phyloP scores from a whole-genome alignment of 2,797 vertebrate species.

The Forpus xanthops region DNA sequence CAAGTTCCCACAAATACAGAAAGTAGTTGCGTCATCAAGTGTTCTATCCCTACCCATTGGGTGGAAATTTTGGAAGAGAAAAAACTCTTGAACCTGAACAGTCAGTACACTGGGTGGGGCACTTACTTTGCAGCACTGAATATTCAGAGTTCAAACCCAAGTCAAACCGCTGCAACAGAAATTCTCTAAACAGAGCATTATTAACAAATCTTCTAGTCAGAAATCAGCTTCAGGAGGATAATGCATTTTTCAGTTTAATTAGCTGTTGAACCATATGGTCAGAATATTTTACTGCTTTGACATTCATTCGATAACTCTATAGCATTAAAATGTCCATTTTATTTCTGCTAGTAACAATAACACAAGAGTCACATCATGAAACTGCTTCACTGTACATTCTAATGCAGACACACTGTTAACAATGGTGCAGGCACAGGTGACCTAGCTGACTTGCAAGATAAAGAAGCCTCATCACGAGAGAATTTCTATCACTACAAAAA shows the following conservation, averaged over 20 bases:
- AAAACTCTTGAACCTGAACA: constrained; percentile 65
- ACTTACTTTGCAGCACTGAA: constrained; percentile 27
- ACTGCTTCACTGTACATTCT: accelerated
- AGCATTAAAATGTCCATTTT: not conserved
- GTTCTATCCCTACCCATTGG: constrained; percentile 32
- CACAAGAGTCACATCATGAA: not conserved
- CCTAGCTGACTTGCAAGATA: not conserved
- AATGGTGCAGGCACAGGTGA: not conserved
- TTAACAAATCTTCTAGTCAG: not conserved
- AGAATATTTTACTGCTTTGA: not conserved
- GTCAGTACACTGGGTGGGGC: constrained; percentile 58
- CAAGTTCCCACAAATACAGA: constrained; percentile 70
- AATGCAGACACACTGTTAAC: not conserved
- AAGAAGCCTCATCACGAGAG: not conserved
- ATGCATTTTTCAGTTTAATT: not conserved
- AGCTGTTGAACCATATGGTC: not conserved
- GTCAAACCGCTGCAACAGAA: constrained; percentile 26
- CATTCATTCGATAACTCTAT: not conserved
- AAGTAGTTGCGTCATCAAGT: constrained; percentile 66
- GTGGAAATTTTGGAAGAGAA: constrained; percentile 70
- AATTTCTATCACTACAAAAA: not conserved
- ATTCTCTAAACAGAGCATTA: not conserved
- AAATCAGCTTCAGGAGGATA: not conserved
- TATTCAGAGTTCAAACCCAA: constrained; percentile 43
- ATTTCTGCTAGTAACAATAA: not conserved